Percentiles rank a stretch among this genome's conserved stretches.
These are phyloP conservation scores for Hycleus cichorii DNA, from an alignment of 1,140 invertebrate species.

Conservation along the genomic window DNA sequence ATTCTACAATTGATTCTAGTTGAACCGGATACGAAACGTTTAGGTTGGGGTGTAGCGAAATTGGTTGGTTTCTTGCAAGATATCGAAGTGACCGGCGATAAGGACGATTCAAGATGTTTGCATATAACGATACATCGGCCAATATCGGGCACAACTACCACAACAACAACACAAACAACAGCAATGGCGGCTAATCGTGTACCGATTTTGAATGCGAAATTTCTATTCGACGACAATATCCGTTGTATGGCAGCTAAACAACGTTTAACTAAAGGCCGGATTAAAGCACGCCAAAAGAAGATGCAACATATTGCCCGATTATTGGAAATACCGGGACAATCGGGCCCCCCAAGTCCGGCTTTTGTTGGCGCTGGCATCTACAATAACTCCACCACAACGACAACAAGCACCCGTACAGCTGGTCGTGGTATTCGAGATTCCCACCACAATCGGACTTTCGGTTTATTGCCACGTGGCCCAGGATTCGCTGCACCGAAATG, in stretches of 20 bases:
- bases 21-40: constrained; percentile 84
- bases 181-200: constrained; percentile 49
- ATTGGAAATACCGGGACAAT: constrained; percentile 68
- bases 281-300: constrained; percentile 92
- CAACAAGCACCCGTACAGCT: constrained; percentile 37
- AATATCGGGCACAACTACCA: constrained; percentile 44
- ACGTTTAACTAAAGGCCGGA: constrained; percentile 74
- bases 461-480: constrained; percentile 51
- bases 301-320: constrained; percentile 91
- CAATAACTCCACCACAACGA: constrained; percentile 14
- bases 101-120: constrained; percentile 92
- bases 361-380: constrained; percentile 39
- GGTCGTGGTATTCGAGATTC: constrained; percentile 42
- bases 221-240: constrained; percentile 98
- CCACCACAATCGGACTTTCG: constrained; percentile 48
- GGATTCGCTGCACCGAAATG: constrained; percentile 60
- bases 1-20: constrained; percentile 91
- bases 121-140: constrained; percentile 91
- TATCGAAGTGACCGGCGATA: constrained; percentile 79
- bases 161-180: constrained; percentile 18
- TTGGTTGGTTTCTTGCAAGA: constrained; percentile 84
- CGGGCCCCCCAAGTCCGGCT: constrained; percentile 47
- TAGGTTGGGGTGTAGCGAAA: constrained; percentile 96
- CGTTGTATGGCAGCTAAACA: constrained; percentile 94
- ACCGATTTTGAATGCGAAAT: constrained; percentile 82